Evolutionary conservation across 2,113 vertebrate genomes (phyloP).

Genomic region (Callorhinus ursinus): DNA sequence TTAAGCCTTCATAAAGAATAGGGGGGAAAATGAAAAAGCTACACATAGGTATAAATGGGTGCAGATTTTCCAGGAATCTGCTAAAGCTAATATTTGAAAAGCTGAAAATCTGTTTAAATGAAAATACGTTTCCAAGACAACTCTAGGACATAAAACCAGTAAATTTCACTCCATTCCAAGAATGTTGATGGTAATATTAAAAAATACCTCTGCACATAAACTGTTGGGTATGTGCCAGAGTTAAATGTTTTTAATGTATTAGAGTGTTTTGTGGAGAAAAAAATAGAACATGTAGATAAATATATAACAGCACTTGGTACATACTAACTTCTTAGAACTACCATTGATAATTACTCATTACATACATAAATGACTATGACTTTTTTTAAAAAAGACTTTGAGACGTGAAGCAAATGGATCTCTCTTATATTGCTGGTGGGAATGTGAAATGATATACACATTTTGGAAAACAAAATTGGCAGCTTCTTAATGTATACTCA

Average conservation of each 20-base stretch:
- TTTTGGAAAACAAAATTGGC: not conserved
- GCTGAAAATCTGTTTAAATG: not conserved
- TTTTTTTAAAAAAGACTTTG: not conserved
- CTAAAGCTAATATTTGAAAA: slow-evolving; percentile 9
- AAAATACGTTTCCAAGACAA: not conserved
- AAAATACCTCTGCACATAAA: not conserved
- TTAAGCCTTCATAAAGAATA: not conserved
- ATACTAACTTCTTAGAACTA: not conserved
- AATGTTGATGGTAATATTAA: not conserved
- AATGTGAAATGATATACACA: not conserved
- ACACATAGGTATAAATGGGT: not conserved
- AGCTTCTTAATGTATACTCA: not conserved
- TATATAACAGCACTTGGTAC: not conserved
- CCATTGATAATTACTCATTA: not conserved
- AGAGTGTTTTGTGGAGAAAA: not conserved
- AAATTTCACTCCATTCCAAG: not conserved
- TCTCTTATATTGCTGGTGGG: not conserved
- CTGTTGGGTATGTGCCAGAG: not conserved
- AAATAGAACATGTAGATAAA: not conserved
- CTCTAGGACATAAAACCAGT: not conserved
- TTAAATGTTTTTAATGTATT: not conserved
- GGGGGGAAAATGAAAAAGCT: not conserved
- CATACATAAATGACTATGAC: not conserved
- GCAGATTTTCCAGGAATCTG: not conserved
- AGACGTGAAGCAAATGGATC: not conserved